A percentile compares a stretch with the other conserved stretches of the same genome.
Conservation (phyloP, 2,797 vertebrate species). For the Notolabrus celidotus region DNA sequence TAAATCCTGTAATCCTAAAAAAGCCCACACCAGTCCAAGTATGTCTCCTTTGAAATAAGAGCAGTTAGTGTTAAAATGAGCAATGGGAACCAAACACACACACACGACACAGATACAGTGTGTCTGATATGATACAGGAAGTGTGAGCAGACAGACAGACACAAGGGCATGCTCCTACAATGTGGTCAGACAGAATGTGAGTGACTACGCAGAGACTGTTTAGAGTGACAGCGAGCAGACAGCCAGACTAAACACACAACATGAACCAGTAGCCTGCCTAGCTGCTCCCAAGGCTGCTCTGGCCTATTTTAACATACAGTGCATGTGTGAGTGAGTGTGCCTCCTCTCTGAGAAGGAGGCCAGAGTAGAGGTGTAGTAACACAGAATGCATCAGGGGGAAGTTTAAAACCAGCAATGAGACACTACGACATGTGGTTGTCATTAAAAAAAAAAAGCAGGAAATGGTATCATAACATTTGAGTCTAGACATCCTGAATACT, state of each 20-base stretch:
- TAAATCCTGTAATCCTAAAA: slow-evolving; percentile 4
- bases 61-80: neutral
- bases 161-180: slow-evolving; percentile 23
- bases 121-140: slow-evolving; percentile 20
- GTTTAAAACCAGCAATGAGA: neutral
- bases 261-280: slow-evolving; percentile 1
- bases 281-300: slow-evolving; percentile 33
- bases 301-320: slow-evolving; percentile 16
- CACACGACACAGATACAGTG: neutral
- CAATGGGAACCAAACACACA: neutral
- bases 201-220: slow-evolving; percentile 25
- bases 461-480: too few species aligned
- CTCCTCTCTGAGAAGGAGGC: neutral
- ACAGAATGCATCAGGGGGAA: neutral
- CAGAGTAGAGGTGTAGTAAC: neutral
- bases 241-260: slow-evolving; percentile 50
- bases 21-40: neutral
- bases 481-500: too few species aligned
- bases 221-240: slow-evolving; percentile 10
- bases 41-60: slow-evolving; percentile 3
- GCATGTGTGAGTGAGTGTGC: neutral
- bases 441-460: too few species aligned
- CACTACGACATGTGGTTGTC: too few species aligned
- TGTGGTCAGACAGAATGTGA: slow-evolving; percentile 24
- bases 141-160: slow-evolving; percentile 8